These are phyloP conservation scores for Tretioscincus oriximinensis DNA, from an alignment of 2,113 vertebrate species.

Conservation along the genomic window DNA sequence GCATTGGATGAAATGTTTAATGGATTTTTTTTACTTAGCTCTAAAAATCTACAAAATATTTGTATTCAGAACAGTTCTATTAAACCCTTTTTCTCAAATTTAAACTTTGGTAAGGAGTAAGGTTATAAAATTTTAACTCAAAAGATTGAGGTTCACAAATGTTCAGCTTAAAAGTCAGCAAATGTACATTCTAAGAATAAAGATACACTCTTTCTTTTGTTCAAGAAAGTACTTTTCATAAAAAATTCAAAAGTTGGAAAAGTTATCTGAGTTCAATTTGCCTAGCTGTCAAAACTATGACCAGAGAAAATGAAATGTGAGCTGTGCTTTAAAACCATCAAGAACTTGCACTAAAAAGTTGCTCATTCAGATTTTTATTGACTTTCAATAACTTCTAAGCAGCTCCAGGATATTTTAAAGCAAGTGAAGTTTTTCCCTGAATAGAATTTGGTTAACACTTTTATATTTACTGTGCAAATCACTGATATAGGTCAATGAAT, in stretches of 20 bases:
- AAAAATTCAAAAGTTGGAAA: background rate
- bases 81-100: constrained; percentile 70
- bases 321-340: background rate
- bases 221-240: background rate
- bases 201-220: background rate
- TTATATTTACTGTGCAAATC: background rate
- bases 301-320: background rate
- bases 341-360: background rate
- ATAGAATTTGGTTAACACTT: background rate
- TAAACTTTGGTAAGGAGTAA: constrained; percentile 74
- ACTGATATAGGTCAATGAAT: background rate
- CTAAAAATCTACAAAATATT: constrained; percentile 54
- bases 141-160: constrained; percentile 45
- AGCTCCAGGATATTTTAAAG: background rate
- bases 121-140: constrained; percentile 74
- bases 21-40: constrained; percentile 36
- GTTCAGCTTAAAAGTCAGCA: constrained; percentile 45
- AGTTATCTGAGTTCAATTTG: fast-evolving
- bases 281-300: background rate
- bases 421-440: background rate
- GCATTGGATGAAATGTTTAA: constrained; percentile 62
- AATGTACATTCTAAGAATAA: background rate
- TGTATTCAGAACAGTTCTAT: constrained; percentile 61
- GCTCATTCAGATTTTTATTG: background rate
- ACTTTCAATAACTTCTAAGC: background rate